Base-by-base conservation (phyloP, 2,888 invertebrate species). In the Lasiommata megera region DNA sequence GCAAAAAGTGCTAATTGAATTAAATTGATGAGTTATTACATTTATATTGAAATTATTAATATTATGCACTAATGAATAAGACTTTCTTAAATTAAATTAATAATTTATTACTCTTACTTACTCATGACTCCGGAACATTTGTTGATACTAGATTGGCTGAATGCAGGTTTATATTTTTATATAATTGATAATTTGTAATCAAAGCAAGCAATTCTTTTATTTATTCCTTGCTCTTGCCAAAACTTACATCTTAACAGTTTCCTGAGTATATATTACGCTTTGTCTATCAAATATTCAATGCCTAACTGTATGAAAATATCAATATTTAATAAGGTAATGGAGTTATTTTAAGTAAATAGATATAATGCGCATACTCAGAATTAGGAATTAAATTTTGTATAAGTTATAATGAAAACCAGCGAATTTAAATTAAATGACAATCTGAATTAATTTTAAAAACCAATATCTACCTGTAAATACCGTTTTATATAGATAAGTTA, bases 401-500 rank as follows among this genome's bases (percentile, higher is more conserved):
- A 16, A 6, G 1, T 29, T 11, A 12, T 12, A 40, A 23, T 3
- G 46, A 34, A 56, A 36, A 56, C 56, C 56, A 56, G 56, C 56
- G 56, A 50, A 17, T 31, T 44, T 56, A 41, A 44, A 51, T 29
- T 17, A 29, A 48, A 43, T 46, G 34, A 37, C 43, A 16, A 36
- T 48, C 14, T 44, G 44, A 50, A 23, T 40, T 48, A 17, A 40
- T 37, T 28, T 37, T 37, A 18, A 29, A 44, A 37, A 38, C 57
- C 57, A 46, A 23, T 40, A 46, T 47, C 56, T 57, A 57, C 52
- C 56, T 57, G 56, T 57, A 46, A 14, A 38, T 38, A 23, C 23
- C 2, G 23, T 23, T 23, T 3, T 23, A 23, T 23, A 23, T 23
- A 23, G 23, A 23, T 23, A 23, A 23, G 23, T 23, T 23, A 3